Percentiles rank a stretch among this genome's conserved stretches.
These are phyloP conservation scores for Acipenser ruthenus DNA, from an alignment of 2,797 vertebrate genomes.

Conservation along the genomic window DNA sequence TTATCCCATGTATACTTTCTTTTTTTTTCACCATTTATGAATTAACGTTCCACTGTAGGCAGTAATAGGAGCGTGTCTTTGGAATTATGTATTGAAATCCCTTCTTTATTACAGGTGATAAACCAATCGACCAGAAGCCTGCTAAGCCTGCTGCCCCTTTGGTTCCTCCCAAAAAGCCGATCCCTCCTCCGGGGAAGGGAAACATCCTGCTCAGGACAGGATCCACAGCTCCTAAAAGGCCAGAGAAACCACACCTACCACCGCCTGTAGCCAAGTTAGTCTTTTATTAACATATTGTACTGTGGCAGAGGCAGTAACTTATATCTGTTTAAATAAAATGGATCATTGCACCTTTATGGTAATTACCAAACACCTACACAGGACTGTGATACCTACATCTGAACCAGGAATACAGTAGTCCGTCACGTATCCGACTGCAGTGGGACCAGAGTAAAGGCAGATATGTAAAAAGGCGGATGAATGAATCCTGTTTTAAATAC, in stretches of 20 bases:
- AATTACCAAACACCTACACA: too few species aligned
- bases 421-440: too few species aligned
- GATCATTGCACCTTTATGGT: too few species aligned
- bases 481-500: too few species aligned
- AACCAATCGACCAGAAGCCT: slow-evolving; percentile 65
- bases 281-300: neutral
- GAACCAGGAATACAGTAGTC: too few species aligned
- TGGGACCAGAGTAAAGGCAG: too few species aligned
- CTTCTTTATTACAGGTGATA: slow-evolving; percentile 64
- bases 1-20: neutral
- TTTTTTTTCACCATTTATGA: neutral
- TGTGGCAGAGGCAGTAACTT: too few species aligned
- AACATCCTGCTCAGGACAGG: slow-evolving; percentile 54
- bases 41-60: neutral
- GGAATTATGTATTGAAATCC: neutral
- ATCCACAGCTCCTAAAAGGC: slow-evolving; percentile 68
- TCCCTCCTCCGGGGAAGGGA: slow-evolving; percentile 70
- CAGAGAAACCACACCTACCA: slow-evolving; percentile 73
- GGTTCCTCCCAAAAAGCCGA: slow-evolving; percentile 87
- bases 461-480: too few species aligned
- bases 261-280: slow-evolving; percentile 53
- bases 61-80: too few species aligned
- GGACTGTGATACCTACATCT: too few species aligned
- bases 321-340: too few species aligned
- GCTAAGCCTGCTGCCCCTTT: slow-evolving; percentile 78